Conservation (phyloP, 2,797 vertebrate species). For the Emys orbicularis region DNA sequence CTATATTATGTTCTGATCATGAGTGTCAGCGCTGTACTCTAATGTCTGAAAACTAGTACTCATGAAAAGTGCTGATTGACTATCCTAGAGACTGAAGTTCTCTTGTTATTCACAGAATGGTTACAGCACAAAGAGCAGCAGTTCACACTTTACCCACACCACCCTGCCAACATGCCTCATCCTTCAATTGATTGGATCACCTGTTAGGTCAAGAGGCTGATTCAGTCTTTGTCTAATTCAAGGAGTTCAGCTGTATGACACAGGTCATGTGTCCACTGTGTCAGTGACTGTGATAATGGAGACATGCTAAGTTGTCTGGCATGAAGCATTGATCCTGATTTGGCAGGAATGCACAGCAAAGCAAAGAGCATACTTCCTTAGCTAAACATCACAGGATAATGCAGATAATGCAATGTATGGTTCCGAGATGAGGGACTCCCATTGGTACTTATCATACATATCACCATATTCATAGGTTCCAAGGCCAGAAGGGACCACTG, state of each 20-base stretch:
- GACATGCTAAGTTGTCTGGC: fast-evolving
- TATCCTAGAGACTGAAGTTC: not conserved
- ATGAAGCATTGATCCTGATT: not conserved
- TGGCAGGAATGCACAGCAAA: not conserved
- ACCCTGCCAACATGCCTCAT: not conserved
- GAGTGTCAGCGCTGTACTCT: not conserved
- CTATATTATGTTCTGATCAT: not conserved
- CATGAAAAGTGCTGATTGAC: not conserved
- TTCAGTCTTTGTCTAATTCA: constrained; percentile 19
- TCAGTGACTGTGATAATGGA: not conserved
- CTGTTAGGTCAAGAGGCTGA: not conserved
- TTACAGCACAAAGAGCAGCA: not conserved
- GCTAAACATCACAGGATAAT: not conserved
- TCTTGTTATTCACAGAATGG: not conserved
- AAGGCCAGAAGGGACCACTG: not conserved
- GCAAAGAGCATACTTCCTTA: not conserved
- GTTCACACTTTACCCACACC: not conserved
- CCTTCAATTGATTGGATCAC: not conserved
- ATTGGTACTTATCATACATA: not conserved
- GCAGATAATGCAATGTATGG: not conserved
- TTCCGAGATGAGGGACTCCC: not conserved
- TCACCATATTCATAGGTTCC: not conserved
- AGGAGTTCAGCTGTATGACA: not conserved
- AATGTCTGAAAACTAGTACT: not conserved
- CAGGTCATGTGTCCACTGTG: not conserved